Base-by-base conservation (phyloP, 2,113 vertebrate genomes). In the Sialia sialis region DNA sequence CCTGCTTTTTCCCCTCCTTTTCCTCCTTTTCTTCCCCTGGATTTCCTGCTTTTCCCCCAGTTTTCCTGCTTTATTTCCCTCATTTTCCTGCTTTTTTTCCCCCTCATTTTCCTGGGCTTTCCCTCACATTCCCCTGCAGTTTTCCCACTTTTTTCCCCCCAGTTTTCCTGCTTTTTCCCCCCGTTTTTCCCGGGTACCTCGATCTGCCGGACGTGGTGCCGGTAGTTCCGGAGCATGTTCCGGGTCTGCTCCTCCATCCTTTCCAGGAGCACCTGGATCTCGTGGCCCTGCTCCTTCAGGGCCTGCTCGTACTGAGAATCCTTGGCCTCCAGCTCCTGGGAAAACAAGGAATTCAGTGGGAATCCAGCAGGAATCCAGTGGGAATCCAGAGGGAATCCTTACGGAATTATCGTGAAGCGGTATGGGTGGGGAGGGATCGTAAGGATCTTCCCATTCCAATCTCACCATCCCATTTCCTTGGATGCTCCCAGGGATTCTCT, bases 371-470 rank as follows among this genome's bases (percentile, higher is more conserved):
- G 68, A 41, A 54, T 13, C 1, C 1, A 8, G 15, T 3, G 5
- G 69, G 70, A 56, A 73, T 44, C 7, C 25, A 10, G 54, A 54
- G 4, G 32, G 32, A 36, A 20, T 44, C 44, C 44, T 44, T 10
- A 6, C 0, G 9, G 55, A 38, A 59, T 48, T 14, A 6, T 30
- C 10, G 0, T 4, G 39, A 39, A 36, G 48, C 4, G 7, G 3
- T 20, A 16, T 5, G 30, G 26, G 19, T 46, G 72, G 41, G n/a
- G 30, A 23, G 14, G 19, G 10, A 22, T 1, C 4, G 16, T 7
- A 10, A 29, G 10, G 10, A 10, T 13, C 54, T 13, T 16, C 25
- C 54, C 5, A 1, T 27, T 27, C 44, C n/a, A 15, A 27, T 11
- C 19, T 7, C 5, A 1, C 6, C 1, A n/a, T 26, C 30, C 16